Evolutionary conservation across 2,797 vertebrate species (phyloP), one percentile per base, ranked within the genome.

Genomic region (Hypotaenidia philippensis): DNA sequence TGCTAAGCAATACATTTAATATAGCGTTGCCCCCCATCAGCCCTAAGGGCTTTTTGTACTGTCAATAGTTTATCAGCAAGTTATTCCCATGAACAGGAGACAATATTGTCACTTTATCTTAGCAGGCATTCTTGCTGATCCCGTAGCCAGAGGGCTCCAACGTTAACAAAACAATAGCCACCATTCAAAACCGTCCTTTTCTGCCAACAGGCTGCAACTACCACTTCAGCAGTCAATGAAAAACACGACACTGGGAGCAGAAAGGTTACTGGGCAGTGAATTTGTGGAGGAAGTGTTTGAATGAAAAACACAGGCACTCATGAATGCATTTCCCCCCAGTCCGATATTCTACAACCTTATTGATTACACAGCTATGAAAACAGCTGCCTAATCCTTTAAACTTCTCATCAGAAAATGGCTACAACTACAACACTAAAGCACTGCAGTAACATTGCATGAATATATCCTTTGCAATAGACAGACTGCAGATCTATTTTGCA

Each of bases 161-260:
- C 22, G 55, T 64, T 75, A 93, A 82, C 2, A 95, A 87, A 97
- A 98, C 97, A 98, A 98, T 96, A 97, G 95, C 75, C 65, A 94
- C 93, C 89, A 97, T 98, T 98, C 97, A 98, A 91, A 88, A 59
- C 27, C 18, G 40, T 89, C 88, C 87, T 95, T 81, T 93, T 94
- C 94, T 94, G 90, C 93, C 96, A 97, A 96, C 77, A 93, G 88
- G 68, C 95, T 96, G 83, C 90, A 95, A 95, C 92, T 93, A 96
- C 87, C 87, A 86, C 97, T 98, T 98, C 93, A 97, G 60, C 96
- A 97, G 89, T 92, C 86, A 79, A 66, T 82, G 79, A 76, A 95
- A 79, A 63, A 75, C 76, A 34, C 34, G 88, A 76, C 79, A 90
- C 45, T 53, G 41, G 76, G 57, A 94, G 75, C 87, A 88, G 92